phyloP scores from a whole-genome alignment of 1,140 invertebrate genomes.

The Drosophila orosa region DNA sequence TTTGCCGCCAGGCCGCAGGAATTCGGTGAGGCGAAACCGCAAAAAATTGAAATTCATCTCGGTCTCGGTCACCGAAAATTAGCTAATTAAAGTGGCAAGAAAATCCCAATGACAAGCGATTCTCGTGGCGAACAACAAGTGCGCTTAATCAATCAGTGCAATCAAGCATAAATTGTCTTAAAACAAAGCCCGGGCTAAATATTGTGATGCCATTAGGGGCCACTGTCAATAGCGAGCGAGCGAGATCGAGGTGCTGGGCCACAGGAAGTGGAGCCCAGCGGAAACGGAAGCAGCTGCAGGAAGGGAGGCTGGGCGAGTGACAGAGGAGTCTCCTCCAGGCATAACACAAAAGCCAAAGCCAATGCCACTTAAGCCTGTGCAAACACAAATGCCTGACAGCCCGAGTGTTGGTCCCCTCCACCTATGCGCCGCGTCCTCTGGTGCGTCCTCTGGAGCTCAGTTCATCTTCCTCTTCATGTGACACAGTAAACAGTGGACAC shows the following conservation, averaged over 20 bases:
- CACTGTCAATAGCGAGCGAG: slow-evolving; percentile 55
- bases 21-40: slow-evolving; percentile 1
- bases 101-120: slow-evolving; percentile 30
- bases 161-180: slow-evolving; percentile 82
- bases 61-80: slow-evolving; percentile 24
- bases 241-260: slow-evolving; percentile 12
- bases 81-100: slow-evolving; percentile 58
- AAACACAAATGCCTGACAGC: slow-evolving; percentile 60
- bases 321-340: slow-evolving; percentile 10
- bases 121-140: slow-evolving; percentile 55
- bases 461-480: slow-evolving; percentile 32
- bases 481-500: slow-evolving; percentile 34
- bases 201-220: slow-evolving; percentile 79
- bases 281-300: slow-evolving; percentile 65
- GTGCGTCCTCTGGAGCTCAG: background rate
- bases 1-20: slow-evolving; percentile 27
- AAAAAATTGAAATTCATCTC: slow-evolving; percentile 39
- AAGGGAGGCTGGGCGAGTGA: background rate
- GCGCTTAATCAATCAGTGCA: slow-evolving; percentile 80
- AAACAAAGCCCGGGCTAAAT: slow-evolving; percentile 75
- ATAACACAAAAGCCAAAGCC: slow-evolving; percentile 55
- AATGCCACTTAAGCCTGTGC: slow-evolving; percentile 77
- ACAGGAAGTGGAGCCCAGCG: slow-evolving; percentile 31
- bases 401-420: slow-evolving; percentile 13
- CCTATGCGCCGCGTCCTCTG: slow-evolving; percentile 4